Evolutionary conservation across 1,140 invertebrate species (phyloP).

Genomic region (Eueides isabella): DNA sequence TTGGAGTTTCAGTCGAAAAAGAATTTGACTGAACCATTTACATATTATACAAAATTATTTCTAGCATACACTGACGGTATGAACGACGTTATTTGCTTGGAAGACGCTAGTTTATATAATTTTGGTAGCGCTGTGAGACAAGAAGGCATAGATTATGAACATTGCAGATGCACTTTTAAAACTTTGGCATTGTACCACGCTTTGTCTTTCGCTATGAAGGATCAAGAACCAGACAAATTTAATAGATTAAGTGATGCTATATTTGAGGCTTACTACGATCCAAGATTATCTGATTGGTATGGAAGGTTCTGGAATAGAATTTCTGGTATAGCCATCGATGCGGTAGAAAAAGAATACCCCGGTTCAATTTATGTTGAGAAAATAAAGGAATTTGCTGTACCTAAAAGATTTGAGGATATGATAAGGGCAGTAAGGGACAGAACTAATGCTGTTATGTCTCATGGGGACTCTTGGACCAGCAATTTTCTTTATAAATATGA

Average conservation of each 20-base stretch:
- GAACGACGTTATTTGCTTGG: conserved; percentile 86
- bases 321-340: conserved; percentile 83
- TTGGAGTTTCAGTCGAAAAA: conserved; percentile 80
- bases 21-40: conserved; percentile 76
- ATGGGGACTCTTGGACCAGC: conserved; percentile 89
- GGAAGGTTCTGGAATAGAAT: conserved; percentile 82
- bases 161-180: conserved; percentile 82
- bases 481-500: conserved; percentile 86
- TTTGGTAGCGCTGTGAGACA: conserved; percentile 81
- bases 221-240: conserved; percentile 84
- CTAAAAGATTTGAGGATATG: conserved; percentile 70
- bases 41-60: conserved; percentile 82
- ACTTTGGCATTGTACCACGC: conserved; percentile 87
- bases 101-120: conserved; percentile 83
- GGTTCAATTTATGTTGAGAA: conserved; percentile 82
- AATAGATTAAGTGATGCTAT: conserved; percentile 65
- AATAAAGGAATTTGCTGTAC: conserved; percentile 81
- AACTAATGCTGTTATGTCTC: conserved; percentile 83
- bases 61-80: conserved; percentile 82
- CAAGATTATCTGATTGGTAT: conserved; percentile 85
- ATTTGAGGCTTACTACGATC: conserved; percentile 84
- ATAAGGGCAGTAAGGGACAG: conserved; percentile 54
- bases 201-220: conserved; percentile 86
- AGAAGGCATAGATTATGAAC: conserved; percentile 79
- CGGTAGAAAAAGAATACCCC: conserved; percentile 85